These are phyloP conservation scores for Erebia aethiops DNA, from an alignment of 2,888 invertebrate species.

Conservation along the genomic window DNA sequence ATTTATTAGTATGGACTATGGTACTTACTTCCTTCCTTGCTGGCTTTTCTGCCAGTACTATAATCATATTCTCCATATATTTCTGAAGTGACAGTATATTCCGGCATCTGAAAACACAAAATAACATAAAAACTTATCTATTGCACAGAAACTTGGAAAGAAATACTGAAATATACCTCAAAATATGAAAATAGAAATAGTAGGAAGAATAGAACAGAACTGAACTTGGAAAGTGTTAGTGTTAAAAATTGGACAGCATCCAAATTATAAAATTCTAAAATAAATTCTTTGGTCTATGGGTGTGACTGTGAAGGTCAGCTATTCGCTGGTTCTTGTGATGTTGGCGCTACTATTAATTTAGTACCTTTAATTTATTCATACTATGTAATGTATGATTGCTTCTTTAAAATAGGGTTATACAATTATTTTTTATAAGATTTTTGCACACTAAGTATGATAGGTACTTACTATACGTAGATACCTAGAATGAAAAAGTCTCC, in stretches of 20 bases:
- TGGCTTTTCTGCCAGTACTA: conserved; percentile 72
- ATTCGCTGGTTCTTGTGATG: conserved; percentile 38
- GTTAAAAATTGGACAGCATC: conserved; percentile 73
- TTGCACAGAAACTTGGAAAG: not conserved
- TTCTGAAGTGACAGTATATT: conserved; percentile 87
- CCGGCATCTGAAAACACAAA: conserved; percentile 67
- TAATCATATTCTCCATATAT: conserved; percentile 88
- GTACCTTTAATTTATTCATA: too few relatives aligned
- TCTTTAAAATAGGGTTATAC: too few relatives aligned
- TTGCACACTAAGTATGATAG: too few relatives aligned
- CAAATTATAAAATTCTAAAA: conserved; percentile 77
- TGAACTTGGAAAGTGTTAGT: conserved; percentile 61
- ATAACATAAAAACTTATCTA: not conserved
- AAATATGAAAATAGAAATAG: not conserved
- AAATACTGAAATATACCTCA: conserved; percentile 7
- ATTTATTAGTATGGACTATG: too few relatives aligned
- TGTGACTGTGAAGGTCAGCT: conserved; percentile 61
- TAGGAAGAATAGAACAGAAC: too few relatives aligned
- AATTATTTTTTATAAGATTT: too few relatives aligned
- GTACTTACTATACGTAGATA: too few relatives aligned
- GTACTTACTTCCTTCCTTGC: conserved; percentile 75
- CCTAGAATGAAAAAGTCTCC: too few relatives aligned
- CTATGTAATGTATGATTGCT: too few relatives aligned
- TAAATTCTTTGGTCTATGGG: conserved; percentile 64
- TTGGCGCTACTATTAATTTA: too few relatives aligned